A percentile compares a stretch with the other conserved stretches of the same genome.
Conservation (phyloP, 2,113 vertebrate species). For the Gasterosteus aculeatus region DNA sequence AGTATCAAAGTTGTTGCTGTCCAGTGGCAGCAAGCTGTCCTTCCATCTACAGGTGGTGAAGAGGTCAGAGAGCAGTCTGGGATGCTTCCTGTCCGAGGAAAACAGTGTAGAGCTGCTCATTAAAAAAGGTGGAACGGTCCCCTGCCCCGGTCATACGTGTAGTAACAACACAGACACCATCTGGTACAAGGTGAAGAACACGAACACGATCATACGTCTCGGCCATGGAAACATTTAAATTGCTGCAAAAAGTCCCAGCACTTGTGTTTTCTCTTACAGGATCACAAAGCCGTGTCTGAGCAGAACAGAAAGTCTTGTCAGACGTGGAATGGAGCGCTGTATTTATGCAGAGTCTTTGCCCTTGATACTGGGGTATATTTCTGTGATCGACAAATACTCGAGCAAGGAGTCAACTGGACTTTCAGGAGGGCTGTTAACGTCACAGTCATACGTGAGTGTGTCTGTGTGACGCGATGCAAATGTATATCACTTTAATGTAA, state of each 20-base stretch:
- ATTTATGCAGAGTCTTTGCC: slow-evolving; percentile 55
- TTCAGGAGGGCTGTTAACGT: slow-evolving; percentile 79
- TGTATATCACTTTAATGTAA: too few species aligned
- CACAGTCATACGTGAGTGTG: slow-evolving; percentile 62
- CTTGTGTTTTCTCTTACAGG: slow-evolving; percentile 45
- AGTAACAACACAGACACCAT: slow-evolving; percentile 66
- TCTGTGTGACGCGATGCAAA: too few species aligned
- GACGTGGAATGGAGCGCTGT: slow-evolving; percentile 46
- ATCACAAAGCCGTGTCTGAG: background rate
- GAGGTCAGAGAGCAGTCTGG: slow-evolving; percentile 36
- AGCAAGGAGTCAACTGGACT: slow-evolving; percentile 74
- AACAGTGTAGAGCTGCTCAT: slow-evolving; percentile 53
- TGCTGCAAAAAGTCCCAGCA: background rate
- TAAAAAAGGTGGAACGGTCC: slow-evolving; percentile 58
- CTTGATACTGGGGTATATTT: slow-evolving; percentile 77
- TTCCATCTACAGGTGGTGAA: slow-evolving; percentile 79
- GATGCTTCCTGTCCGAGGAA: slow-evolving; percentile 60
- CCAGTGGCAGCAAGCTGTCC: slow-evolving; percentile 23
- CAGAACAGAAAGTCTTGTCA: rapidly evolving
- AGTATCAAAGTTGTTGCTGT: slow-evolving; percentile 20
- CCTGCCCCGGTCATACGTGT: slow-evolving; percentile 83
- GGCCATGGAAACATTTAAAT: background rate
- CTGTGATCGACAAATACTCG: slow-evolving; percentile 80
- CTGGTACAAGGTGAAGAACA: slow-evolving; percentile 87
- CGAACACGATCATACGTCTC: background rate